Base-by-base conservation (phyloP, 2,888 invertebrate species). In the Rhagonycha fulva region DNA sequence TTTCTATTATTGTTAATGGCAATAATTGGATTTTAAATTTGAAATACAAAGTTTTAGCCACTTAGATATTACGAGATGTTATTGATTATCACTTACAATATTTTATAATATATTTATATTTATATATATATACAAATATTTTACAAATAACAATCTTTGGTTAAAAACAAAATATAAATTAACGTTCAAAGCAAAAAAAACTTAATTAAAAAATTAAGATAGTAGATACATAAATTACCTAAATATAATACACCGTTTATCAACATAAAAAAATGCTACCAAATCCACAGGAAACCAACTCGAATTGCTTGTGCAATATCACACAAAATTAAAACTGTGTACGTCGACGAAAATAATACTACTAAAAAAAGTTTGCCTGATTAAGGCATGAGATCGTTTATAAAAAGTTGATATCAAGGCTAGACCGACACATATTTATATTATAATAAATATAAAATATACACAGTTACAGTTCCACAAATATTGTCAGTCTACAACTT, bases 91-190 rank as follows among this genome's bases (percentile, higher is more conserved):
- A 77, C 79, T 74, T 78, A 76, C 76, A 75, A 72, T 68, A 69
- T 72, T 47, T 47, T 47, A 72, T 66, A 24, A 66, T 66, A 66
- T 66, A 66, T 66, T 66, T 66, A 68, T 68, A 68, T 47, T 47
- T 47, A 47, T 81, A 83, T 86, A 86, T 86, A 77, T 86, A 86
- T 86, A 86, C 84, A 85, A 85, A 86, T 85, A 86, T 84, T 85
- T 84, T 87, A 87, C 85, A 86, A 82, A 84, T 82, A 87, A 86
- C 85, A 86, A 87, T 87, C 87, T 87, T 87, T 87, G 87, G 87
- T 86, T 83, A 84, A 86, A 84, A 78, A 66, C 63, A 66, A 83
- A 83, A 84, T 78, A 82, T 81, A 80, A 81, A 82, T 78, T 83
- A 82, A 76, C 81, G 79, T 81, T 80, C 82, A 80, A 82, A 81